Evolutionary conservation across 1,140 invertebrate species (phyloP).

Genomic region (Paraescarpia echinospica): DNA sequence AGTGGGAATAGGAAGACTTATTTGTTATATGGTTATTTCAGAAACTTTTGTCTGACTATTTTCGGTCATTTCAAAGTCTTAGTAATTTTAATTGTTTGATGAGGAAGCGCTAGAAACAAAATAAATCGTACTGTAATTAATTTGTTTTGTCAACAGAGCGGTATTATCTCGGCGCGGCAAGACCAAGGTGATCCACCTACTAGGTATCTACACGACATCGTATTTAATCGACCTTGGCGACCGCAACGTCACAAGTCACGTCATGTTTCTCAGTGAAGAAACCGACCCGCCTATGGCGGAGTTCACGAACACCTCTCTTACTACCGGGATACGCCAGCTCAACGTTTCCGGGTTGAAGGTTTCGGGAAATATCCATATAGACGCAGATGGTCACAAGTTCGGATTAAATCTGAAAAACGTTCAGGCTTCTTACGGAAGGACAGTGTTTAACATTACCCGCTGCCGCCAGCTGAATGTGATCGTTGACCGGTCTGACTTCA

Average conservation of each 20-base stretch:
- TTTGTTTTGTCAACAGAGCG: not conserved
- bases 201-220: not conserved
- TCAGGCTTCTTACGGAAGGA: not conserved
- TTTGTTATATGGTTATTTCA: too few relatives aligned
- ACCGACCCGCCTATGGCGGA: not conserved
- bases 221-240: not conserved
- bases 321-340: not conserved
- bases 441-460: not conserved
- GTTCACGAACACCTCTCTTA: not conserved
- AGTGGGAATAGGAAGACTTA: too few relatives aligned
- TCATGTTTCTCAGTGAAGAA: not conserved
- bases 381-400: not conserved
- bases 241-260: not conserved
- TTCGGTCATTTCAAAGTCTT: too few relatives aligned
- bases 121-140: too few relatives aligned
- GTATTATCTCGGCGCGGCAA: not conserved
- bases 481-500: not conserved
- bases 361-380: not conserved
- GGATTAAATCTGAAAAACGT: not conserved
- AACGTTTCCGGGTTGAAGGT: not conserved
- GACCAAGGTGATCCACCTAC: not conserved
- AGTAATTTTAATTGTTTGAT: too few relatives aligned
- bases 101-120: too few relatives aligned
- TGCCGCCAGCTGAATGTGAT: not conserved
- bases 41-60: too few relatives aligned